Evolutionary conservation across 2,797 vertebrate species (phyloP).

Genomic region (Platyrinchus mystaceus): DNA sequence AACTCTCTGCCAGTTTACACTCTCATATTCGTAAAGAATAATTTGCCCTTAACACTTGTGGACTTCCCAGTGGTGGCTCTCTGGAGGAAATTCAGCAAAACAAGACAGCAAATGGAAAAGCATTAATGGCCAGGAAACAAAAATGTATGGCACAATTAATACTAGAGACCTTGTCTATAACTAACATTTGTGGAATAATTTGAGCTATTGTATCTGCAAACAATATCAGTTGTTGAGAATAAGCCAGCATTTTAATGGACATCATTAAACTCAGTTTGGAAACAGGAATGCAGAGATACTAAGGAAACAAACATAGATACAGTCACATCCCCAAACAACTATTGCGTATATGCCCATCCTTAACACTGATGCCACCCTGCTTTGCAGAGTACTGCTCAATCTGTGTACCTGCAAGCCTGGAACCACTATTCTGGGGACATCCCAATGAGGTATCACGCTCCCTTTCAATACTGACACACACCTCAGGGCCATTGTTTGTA

Average conservation of each 20-base stretch:
- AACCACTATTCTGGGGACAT: not conserved
- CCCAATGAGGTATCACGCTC: not conserved
- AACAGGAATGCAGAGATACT: not conserved
- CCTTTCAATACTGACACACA: not conserved
- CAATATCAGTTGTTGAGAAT: not conserved
- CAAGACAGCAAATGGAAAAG: not conserved
- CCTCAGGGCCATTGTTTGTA: not conserved
- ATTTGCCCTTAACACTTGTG: not conserved
- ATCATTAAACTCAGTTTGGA: not conserved
- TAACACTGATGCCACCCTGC: not conserved
- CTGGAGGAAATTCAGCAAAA: not conserved
- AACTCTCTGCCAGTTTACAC: not conserved
- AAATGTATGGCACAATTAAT: not conserved
- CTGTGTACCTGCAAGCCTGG: not conserved
- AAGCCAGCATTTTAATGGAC: not conserved
- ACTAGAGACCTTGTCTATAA: not conserved
- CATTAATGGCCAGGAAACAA: not conserved
- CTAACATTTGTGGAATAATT: not conserved
- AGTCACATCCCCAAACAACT: not conserved
- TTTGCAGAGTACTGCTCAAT: not conserved
- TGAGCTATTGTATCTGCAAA: not conserved
- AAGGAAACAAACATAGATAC: not conserved
- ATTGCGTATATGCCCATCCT: no score
- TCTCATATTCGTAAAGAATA: not conserved
- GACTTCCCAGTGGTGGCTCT: not conserved